phyloP scores from a whole-genome alignment of 37 sponge, comb jelly and placozoan genomes.

The Diacarnus erythraeanus region DNA sequence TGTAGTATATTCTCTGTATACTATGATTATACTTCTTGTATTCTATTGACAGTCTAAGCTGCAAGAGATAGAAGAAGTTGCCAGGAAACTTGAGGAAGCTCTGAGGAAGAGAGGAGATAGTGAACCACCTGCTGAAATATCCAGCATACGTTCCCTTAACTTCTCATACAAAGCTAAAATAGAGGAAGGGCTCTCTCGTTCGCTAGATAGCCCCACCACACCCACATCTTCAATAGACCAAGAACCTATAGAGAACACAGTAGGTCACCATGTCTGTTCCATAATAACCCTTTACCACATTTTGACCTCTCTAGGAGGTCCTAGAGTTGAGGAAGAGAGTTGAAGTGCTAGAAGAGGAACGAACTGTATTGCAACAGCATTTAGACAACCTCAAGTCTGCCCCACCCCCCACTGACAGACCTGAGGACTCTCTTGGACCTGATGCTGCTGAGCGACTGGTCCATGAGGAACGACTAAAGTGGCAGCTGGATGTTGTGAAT shows the following conservation, averaged over 20 bases:
- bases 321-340: neutral
- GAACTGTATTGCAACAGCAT: neutral
- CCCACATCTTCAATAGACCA: too few species aligned
- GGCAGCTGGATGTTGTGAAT: conserved; percentile 51
- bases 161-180: conserved; percentile 9
- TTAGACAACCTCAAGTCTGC: neutral
- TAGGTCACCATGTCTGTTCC: too few species aligned
- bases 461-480: conserved; percentile 47
- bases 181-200: neutral
- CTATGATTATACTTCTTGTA: neutral
- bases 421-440: neutral
- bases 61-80: conserved; percentile 34
- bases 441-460: neutral
- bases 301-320: neutral
- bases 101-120: conserved; percentile 23
- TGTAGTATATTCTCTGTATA: too few species aligned
- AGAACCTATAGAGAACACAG: too few species aligned
- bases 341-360: neutral
- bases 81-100: conserved; percentile 20
- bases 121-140: conserved; percentile 7
- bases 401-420: neutral
- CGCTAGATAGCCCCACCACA: too few species aligned
- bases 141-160: conserved; percentile 3
- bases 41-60: conserved; percentile 17
- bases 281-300: too few species aligned